Evolutionary conservation across 2,888 invertebrate species (phyloP).

Genomic region (Merodon equestris): DNA sequence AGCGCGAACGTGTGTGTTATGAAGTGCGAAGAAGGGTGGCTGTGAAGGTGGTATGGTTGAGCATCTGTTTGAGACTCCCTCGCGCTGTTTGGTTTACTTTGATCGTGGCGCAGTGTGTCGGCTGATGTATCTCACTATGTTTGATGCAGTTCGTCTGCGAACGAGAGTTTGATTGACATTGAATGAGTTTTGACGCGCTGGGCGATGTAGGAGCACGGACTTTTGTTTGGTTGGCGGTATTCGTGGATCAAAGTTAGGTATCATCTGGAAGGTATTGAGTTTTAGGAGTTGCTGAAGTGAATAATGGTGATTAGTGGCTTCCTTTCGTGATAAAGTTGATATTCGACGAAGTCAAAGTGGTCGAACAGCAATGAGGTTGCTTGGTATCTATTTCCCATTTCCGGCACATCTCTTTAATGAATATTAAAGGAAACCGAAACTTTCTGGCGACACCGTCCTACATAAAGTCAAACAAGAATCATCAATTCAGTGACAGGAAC

Average conservation of each 20-base stretch:
- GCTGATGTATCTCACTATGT: conserved; percentile 25
- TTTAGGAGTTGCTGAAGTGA: conserved; percentile 48
- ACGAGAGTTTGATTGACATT: conserved; percentile 56
- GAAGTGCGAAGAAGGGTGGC: conserved; percentile 30
- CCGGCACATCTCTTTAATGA: no score
- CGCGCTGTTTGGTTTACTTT: conserved; percentile 39
- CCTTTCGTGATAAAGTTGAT: no score
- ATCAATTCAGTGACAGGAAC: no score
- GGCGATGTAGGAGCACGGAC: conserved; percentile 14
- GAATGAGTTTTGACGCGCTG: conserved; percentile 28
- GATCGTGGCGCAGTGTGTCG: conserved; percentile 50
- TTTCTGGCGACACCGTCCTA: no score
- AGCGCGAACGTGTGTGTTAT: conserved; percentile 17
- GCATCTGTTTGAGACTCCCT: conserved; percentile 30
- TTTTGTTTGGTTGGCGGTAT: conserved; percentile 44
- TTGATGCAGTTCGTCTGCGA: conserved; percentile 12
- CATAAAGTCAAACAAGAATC: no score
- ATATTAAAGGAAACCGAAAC: no score
- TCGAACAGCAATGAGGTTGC: no score
- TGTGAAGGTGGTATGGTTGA: not conserved
- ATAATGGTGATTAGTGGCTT: conserved; percentile 43
- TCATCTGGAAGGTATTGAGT: conserved; percentile 54
- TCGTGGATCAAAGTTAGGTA: conserved; percentile 51
- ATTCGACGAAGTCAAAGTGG: no score
- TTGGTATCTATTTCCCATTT: no score